phyloP scores from a whole-genome alignment of 2,113 vertebrate species.

The cattle (Bos taurus) region DNA sequence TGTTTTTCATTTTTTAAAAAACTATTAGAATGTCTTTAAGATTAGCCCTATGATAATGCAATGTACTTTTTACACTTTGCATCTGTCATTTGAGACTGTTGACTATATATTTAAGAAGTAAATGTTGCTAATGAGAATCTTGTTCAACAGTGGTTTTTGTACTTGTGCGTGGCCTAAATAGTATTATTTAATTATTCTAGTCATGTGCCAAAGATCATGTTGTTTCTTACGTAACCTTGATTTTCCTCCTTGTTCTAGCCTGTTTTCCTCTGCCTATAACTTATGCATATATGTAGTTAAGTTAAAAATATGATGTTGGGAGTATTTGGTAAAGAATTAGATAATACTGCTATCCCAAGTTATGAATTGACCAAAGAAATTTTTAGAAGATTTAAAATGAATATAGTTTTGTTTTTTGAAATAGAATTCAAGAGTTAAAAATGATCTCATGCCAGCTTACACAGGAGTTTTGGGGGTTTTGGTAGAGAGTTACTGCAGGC shows the following conservation, averaged over 20 bases:
- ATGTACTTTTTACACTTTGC: not conserved
- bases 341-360: not conserved
- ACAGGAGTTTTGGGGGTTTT: fast-evolving
- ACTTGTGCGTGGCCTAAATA: not conserved
- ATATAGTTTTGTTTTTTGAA: not conserved
- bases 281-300: not conserved
- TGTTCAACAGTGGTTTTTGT: not conserved
- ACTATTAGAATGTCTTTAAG: not conserved
- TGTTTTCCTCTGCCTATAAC: not conserved
- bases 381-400: constrained; percentile 14
- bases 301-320: not conserved
- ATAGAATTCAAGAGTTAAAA: not conserved
- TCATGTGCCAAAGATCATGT: not conserved
- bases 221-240: not conserved
- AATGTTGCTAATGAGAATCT: not conserved
- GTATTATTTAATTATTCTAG: not conserved
- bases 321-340: not conserved
- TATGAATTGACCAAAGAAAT: not conserved
- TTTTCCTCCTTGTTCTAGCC: not conserved
- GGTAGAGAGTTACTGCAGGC: not conserved
- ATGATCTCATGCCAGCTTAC: not conserved
- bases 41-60: not conserved
- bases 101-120: not conserved
- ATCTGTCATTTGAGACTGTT: not conserved
- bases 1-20: not conserved